A percentile compares a stretch with the other conserved stretches of the same genome.
Conservation (phyloP, 2,797 vertebrate genomes). For the Sarcoramphus papa region DNA sequence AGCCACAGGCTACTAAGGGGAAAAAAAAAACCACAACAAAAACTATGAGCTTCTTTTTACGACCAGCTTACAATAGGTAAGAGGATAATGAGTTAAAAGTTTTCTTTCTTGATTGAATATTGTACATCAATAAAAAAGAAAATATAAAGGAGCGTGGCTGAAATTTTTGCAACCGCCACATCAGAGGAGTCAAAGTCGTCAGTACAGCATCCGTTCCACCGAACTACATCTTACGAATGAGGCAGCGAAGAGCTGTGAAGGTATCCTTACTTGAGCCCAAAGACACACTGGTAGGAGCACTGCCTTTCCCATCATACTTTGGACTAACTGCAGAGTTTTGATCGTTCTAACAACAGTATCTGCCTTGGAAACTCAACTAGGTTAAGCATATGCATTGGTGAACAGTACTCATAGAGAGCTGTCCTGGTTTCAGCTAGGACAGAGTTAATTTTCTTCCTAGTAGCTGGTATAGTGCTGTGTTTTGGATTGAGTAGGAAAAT, state of each 20-base stretch:
- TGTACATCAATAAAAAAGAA: background rate
- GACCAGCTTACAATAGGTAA: background rate
- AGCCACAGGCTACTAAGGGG: background rate
- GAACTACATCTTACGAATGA: accelerated
- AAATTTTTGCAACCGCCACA: background rate
- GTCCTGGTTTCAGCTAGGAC: no score
- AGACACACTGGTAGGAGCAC: background rate
- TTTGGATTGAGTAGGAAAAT: no score
- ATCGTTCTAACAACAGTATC: background rate
- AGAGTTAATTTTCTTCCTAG: no score
- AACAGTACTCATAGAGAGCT: accelerated
- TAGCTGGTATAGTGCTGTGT: no score
- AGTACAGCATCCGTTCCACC: background rate
- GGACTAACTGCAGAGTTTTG: background rate
- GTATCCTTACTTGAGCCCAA: background rate
- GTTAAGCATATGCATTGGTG: accelerated
- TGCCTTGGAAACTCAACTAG: background rate
- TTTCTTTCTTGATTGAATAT: background rate
- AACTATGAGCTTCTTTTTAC: background rate
- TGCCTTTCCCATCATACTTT: background rate
- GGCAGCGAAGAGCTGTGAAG: background rate
- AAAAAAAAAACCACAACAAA: background rate
- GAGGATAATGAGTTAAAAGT: background rate
- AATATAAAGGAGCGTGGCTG: accelerated
- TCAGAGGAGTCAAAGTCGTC: background rate